Base-by-base conservation (phyloP, 2,888 invertebrate genomes). In the Lepas anatifera region DNA sequence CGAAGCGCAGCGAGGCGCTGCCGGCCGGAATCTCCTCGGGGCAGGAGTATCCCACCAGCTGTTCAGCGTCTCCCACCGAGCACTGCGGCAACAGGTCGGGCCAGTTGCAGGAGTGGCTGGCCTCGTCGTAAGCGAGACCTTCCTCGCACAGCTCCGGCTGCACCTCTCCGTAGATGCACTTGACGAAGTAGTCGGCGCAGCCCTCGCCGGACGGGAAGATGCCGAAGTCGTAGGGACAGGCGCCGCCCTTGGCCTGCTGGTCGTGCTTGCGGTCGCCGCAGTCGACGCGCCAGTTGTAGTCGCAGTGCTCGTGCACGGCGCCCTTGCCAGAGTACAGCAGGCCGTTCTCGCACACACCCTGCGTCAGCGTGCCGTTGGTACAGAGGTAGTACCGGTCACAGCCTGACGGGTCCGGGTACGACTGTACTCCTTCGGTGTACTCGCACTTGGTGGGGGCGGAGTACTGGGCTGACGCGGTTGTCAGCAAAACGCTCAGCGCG, bases 21-120 rank as follows among this genome's bases (percentile, higher is more conserved):
- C 89, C 85, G 8, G 89, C 85, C 43, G 91, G 90, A 66, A 92
- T 87, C 79, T 92, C 90, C 3, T 87, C 86, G 41, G 95, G 95
- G 79, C 95, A 95, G 77, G 91, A 91, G 85, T 95, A 95, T 70
- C 94, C 94, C 72, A 94, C 88, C 71, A 95, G 89, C 76, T 90
- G 92, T 75, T 69, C 66, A 27, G 66, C 66, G 7, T 66, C 66
- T 1, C 39, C 66, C 35, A 27, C 25, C 8, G 66, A 66, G 66
- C 66, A 66, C 66, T 72, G 68, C 73, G 90, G 83, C 58, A 95
- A 84, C 71, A 92, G 87, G 83, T 95, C 95, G 11, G 95, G 94
- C 95, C 95, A 95, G 80, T 94, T 93, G 84, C 95, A 95, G 68
- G 88, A 87, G 78, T 95, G 94, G 71, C 85, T 91, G 75, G 89